phyloP scores from a whole-genome alignment of 1,140 invertebrate genomes.

The Drosophila lacteicornis region DNA sequence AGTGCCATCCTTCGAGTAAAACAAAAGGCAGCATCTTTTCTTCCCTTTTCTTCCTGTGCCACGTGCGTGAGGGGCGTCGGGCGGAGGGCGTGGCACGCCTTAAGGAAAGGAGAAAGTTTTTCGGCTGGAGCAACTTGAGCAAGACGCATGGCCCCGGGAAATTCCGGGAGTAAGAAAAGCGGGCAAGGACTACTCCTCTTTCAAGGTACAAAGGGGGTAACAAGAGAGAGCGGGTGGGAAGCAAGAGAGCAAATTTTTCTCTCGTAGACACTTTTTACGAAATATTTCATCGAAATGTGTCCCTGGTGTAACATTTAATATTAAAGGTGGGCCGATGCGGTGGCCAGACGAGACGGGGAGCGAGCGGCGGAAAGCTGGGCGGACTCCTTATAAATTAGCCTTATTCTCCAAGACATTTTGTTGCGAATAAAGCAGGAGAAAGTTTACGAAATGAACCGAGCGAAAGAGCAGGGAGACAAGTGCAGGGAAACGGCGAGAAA shows the following conservation, averaged over 20 bases:
- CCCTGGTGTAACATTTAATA: slow-evolving; percentile 85
- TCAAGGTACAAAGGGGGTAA: slow-evolving; percentile 16
- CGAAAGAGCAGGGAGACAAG: slow-evolving; percentile 35
- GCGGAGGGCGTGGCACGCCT: slow-evolving; percentile 56
- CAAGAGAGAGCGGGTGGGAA: slow-evolving; percentile 2
- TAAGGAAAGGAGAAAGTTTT: slow-evolving; percentile 83
- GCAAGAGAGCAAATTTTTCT: slow-evolving; percentile 68
- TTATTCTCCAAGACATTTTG: slow-evolving; percentile 83
- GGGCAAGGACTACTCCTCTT: background rate
- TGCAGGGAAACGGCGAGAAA: slow-evolving; percentile 8
- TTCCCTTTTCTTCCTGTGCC: slow-evolving; percentile 51
- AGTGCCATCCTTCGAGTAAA: slow-evolving; percentile 28
- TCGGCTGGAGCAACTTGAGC: slow-evolving; percentile 61
- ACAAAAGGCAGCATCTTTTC: slow-evolving; percentile 76
- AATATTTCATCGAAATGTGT: slow-evolving; percentile 85
- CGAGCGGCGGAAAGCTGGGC: slow-evolving; percentile 9
- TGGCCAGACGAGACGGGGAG: slow-evolving; percentile 9
- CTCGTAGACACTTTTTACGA: slow-evolving; percentile 84
- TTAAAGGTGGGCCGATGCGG: slow-evolving; percentile 74
- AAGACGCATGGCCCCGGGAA: slow-evolving; percentile 60
- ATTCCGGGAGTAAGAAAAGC: slow-evolving; percentile 25
- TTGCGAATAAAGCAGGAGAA: slow-evolving; percentile 80
- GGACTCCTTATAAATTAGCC: slow-evolving; percentile 82
- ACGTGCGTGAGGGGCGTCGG: slow-evolving; percentile 64
- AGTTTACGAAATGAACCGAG: slow-evolving; percentile 70